Conservation (phyloP, 2,797 vertebrate species). For the Liparis tanakae region DNA sequence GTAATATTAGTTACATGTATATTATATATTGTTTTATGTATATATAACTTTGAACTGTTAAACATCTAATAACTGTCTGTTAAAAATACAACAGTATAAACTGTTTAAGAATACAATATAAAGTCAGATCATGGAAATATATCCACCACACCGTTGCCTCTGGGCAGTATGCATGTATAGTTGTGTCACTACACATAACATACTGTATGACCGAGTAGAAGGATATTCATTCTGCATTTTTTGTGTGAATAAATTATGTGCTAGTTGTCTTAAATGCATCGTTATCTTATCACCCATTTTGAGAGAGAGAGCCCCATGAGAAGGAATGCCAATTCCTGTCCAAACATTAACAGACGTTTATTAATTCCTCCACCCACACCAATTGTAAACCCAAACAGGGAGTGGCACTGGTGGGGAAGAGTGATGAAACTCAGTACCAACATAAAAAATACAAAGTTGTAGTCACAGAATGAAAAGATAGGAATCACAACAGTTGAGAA, state of each 20-base stretch:
- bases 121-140: background rate
- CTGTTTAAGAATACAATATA: background rate
- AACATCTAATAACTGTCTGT: background rate
- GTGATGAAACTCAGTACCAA: background rate
- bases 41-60: background rate
- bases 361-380: background rate
- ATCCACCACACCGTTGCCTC: background rate
- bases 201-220: background rate
- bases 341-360: conserved; percentile 6
- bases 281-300: background rate
- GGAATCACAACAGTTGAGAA: conserved; percentile 56
- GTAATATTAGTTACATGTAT: background rate
- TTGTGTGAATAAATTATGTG: background rate
- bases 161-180: background rate
- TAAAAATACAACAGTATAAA: background rate
- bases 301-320: background rate
- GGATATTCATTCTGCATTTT: background rate
- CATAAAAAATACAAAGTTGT: background rate
- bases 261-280: background rate
- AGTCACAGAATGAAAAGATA: conserved; percentile 3
- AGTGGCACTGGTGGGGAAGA: background rate
- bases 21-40: background rate
- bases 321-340: conserved; percentile 8
- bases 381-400: background rate
- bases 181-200: background rate